Percentiles rank a stretch among this genome's conserved stretches.
Conservation (phyloP, 2,888 invertebrate genomes). For the Brachynemurus nebulosus region DNA sequence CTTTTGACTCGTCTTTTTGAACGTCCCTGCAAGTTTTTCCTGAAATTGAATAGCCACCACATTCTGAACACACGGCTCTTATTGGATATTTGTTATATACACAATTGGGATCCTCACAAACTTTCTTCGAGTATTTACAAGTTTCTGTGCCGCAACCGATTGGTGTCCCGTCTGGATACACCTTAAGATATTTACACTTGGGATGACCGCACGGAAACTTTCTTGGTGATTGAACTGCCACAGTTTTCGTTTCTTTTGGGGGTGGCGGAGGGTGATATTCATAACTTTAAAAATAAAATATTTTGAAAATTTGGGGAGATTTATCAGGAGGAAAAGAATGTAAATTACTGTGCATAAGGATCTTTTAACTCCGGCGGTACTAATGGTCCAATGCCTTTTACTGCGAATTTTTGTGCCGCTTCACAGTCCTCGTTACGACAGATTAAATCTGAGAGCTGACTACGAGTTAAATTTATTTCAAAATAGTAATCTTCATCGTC, state of each 20-base stretch:
- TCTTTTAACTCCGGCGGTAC: neutral
- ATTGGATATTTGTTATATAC: neutral
- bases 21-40: slow-evolving; percentile 1
- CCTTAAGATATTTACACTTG: slow-evolving; percentile 1
- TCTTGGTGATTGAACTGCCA: neutral
- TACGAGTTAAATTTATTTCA: slow-evolving; percentile 3
- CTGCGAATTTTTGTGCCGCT: slow-evolving; percentile 1
- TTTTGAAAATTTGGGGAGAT: too few relatives aligned
- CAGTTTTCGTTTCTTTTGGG: neutral
- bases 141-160: neutral
- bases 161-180: neutral
- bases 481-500: neutral
- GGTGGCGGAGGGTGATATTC: neutral
- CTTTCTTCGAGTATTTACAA: neutral
- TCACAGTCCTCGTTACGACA: slow-evolving; percentile 4
- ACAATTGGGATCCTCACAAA: slow-evolving; percentile 1
- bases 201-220: slow-evolving; percentile 1
- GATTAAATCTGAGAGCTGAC: neutral
- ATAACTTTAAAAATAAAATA: too few relatives aligned
- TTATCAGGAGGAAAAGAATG: too few relatives aligned
- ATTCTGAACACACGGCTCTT: neutral
- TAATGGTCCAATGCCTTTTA: slow-evolving; percentile 1
- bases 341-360: too few relatives aligned
- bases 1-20: too few relatives aligned
- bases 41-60: slow-evolving; percentile 3